Conservation (phyloP, 2,113 vertebrate genomes). For the Zapornia atra region DNA sequence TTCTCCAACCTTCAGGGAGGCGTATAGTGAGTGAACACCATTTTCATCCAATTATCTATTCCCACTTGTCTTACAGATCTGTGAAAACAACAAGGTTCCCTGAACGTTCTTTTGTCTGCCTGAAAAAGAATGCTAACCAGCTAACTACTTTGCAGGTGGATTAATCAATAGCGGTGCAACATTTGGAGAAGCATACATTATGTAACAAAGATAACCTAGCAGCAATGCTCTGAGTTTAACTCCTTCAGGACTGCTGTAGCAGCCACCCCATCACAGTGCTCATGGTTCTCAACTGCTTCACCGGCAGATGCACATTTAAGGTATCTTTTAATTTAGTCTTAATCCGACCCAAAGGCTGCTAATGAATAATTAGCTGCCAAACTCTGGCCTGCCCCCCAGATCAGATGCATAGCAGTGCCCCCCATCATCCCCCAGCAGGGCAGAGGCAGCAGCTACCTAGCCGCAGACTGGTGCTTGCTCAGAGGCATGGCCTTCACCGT, state of each 20-base stretch:
- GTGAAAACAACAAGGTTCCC: neutral
- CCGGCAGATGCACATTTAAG: rapidly evolving
- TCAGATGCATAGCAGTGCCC: rapidly evolving
- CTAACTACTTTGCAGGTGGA: neutral
- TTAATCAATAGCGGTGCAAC: neutral
- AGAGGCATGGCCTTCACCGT: rapidly evolving
- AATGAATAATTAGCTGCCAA: rapidly evolving
- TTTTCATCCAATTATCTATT: neutral
- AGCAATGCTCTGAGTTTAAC: neutral
- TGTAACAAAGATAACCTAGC: neutral
- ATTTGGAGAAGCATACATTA: neutral
- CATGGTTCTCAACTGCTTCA: neutral
- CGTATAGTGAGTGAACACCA: rapidly evolving
- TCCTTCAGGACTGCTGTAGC: neutral
- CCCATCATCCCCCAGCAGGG: rapidly evolving
- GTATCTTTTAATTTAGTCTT: neutral
- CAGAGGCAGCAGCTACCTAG: rapidly evolving
- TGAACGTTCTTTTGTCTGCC: neutral
- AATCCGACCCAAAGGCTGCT: neutral
- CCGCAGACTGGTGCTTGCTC: rapidly evolving
- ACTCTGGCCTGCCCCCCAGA: rapidly evolving
- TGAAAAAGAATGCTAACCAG: neutral
- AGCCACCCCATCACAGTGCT: rapidly evolving
- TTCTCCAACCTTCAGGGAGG: neutral
- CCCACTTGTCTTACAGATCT: neutral